These are phyloP conservation scores for Drosophila bocki DNA, from an alignment of 1,140 invertebrate species.

Conservation along the genomic window DNA sequence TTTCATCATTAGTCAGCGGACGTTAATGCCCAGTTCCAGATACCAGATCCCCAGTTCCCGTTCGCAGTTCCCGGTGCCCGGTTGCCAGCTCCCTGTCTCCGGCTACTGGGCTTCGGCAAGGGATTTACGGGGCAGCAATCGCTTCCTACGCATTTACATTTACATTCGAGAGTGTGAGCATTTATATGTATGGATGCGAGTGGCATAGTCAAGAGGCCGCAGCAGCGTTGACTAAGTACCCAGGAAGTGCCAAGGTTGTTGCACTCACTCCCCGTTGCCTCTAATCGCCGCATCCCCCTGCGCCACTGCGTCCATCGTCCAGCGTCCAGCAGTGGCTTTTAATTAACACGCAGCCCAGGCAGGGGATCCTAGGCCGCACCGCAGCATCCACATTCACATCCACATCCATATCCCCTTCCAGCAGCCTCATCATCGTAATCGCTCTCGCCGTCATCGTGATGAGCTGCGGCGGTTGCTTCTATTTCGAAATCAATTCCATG, in stretches of 20 bases:
- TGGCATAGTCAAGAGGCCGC: constrained; percentile 67
- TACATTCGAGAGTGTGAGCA: constrained; percentile 37
- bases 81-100: constrained; percentile 13
- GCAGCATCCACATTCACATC: constrained; percentile 23
- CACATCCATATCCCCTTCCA: constrained; percentile 11
- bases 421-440: constrained; percentile 46
- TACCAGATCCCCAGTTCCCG: constrained; percentile 20
- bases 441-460: constrained; percentile 41
- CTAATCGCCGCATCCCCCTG: constrained; percentile 10
- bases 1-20: constrained; percentile 82
- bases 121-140: constrained; percentile 35
- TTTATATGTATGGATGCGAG: constrained; percentile 32
- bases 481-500: constrained; percentile 81
- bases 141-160: constrained; percentile 74
- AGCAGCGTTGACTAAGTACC: constrained; percentile 75
- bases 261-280: constrained; percentile 61
- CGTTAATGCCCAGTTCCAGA: constrained; percentile 74
- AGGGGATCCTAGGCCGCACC: constrained; percentile 45
- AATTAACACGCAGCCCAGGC: constrained; percentile 73
- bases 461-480: constrained; percentile 58
- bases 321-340: constrained; percentile 81
- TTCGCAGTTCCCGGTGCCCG: background rate
- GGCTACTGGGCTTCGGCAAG: constrained; percentile 38
- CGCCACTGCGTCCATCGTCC: constrained; percentile 10
- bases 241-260: constrained; percentile 83